These are phyloP conservation scores for Ovibos moschatus DNA, from an alignment of 2,113 vertebrate genomes.

Conservation along the genomic window DNA sequence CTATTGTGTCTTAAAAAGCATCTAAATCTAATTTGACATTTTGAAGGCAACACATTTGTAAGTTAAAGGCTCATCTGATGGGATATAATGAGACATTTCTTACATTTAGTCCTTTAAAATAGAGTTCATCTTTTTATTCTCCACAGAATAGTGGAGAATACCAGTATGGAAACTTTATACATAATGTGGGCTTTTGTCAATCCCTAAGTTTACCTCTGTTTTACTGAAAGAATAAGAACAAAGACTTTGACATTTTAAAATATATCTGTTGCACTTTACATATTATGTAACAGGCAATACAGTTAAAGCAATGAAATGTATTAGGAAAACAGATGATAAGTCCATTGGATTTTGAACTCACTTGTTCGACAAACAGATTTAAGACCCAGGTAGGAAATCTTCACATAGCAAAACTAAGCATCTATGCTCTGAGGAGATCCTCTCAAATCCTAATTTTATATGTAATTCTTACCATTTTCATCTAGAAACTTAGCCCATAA, in stretches of 20 bases:
- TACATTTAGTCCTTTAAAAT: not conserved
- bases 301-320: not conserved
- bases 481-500: not conserved
- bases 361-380: not conserved
- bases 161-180: not conserved
- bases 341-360: not conserved
- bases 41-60: not conserved
- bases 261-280: not conserved
- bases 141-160: not conserved
- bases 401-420: not conserved
- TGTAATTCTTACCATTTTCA: not conserved
- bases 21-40: not conserved
- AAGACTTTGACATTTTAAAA: not conserved
- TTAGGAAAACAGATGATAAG: not conserved
- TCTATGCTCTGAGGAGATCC: not conserved
- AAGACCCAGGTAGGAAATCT: not conserved
- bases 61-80: not conserved
- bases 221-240: constrained; percentile 9
- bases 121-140: not conserved
- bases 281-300: not conserved
- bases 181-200: not conserved
- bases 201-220: not conserved
- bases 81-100: not conserved
- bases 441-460: not conserved
- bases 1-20: not conserved